Evolutionary conservation across 2,888 invertebrate genomes (phyloP).

Genomic region (Liposcelis brunnea): DNA sequence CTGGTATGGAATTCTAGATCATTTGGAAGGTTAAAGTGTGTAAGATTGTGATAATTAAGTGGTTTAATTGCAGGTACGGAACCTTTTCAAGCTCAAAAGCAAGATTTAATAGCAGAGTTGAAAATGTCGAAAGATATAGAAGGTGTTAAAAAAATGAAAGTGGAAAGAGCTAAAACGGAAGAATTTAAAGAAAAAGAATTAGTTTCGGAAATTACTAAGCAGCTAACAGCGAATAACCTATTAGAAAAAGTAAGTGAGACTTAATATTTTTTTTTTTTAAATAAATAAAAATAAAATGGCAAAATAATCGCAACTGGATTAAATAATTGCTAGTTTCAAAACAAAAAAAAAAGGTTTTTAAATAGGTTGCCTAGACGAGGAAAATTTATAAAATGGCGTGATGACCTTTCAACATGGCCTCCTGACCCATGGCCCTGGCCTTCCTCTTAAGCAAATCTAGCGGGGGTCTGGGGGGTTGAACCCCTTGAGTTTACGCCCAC

Average conservation of each 20-base stretch:
- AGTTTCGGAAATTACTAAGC: conserved; percentile 65
- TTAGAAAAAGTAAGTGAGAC: conserved; percentile 65
- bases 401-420: too few species aligned
- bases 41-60: not conserved
- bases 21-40: not conserved
- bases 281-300: conserved; percentile 9
- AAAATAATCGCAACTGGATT: too few species aligned
- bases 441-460: too few species aligned
- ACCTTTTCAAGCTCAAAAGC: conserved; percentile 56
- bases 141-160: conserved; percentile 85
- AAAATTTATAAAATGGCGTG: too few species aligned
- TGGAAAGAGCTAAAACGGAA: conserved; percentile 71
- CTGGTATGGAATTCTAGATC: not conserved
- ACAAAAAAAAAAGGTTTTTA: too few species aligned
- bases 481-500: too few species aligned
- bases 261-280: conserved; percentile 1
- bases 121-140: conserved; percentile 85
- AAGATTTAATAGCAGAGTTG: conserved; percentile 77
- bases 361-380: too few species aligned
- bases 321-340: too few species aligned
- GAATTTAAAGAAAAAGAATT: conserved; percentile 67
- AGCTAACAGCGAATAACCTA: conserved; percentile 71
- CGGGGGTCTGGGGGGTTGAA: too few species aligned
- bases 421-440: too few species aligned
- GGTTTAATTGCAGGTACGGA: conserved; percentile 26